These are phyloP conservation scores for Picathartes gymnocephalus DNA, from an alignment of 2,113 vertebrate species.

Conservation along the genomic window DNA sequence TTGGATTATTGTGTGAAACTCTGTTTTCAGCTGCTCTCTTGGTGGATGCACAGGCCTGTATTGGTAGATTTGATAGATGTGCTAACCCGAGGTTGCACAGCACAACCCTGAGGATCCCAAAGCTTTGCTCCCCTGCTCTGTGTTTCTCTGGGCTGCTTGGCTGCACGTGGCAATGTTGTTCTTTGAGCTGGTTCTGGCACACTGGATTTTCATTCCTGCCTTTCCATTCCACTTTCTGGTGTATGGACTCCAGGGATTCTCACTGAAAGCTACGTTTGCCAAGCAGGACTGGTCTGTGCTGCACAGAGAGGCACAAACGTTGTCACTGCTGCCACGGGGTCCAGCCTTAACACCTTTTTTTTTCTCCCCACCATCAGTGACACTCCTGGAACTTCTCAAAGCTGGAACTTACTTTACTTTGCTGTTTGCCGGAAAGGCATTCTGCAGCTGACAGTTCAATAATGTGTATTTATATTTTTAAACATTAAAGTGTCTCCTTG, in stretches of 20 bases:
- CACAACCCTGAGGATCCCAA: not conserved
- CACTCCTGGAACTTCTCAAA: not conserved
- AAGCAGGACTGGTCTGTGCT: not conserved
- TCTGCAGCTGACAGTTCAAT: not conserved
- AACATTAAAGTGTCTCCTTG: not conserved
- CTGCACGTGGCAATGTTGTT: not conserved
- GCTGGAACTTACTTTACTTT: not conserved
- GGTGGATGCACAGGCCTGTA: not conserved
- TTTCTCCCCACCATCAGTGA: not conserved
- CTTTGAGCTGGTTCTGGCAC: not conserved
- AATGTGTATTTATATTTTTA: not conserved
- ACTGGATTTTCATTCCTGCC: not conserved
- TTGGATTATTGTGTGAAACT: not conserved
- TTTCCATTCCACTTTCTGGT: not conserved
- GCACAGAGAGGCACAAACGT: not conserved
- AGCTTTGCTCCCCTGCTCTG: fast-evolving
- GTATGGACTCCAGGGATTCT: not conserved
- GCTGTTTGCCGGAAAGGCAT: not conserved
- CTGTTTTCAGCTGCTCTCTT: not conserved
- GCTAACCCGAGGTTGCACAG: not conserved
- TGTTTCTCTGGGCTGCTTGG: not conserved
- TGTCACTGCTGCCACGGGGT: not conserved
- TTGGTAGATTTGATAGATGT: not conserved
- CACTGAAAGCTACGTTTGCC: fast-evolving
- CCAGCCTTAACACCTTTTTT: not conserved